A percentile compares a stretch with the other conserved stretches of the same genome.
Conservation (phyloP, 2,113 vertebrate genomes). For the Microtus richardsoni region DNA sequence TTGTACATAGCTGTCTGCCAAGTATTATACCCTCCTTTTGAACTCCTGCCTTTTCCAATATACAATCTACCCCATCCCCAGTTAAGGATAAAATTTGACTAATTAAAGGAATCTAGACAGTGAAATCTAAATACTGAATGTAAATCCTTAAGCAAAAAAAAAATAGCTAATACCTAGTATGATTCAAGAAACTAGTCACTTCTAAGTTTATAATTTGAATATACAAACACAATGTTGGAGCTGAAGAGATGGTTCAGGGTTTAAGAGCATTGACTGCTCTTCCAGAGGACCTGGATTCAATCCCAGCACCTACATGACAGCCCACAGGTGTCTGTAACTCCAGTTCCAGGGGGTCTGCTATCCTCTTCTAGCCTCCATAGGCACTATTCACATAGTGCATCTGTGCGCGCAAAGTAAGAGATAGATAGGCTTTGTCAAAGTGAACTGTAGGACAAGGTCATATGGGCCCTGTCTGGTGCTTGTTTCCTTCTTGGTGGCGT, state of each 20-base stretch:
- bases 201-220: not conserved
- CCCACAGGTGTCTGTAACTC: not conserved
- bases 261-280: not conserved
- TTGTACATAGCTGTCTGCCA: fast-evolving
- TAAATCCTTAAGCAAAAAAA: not conserved
- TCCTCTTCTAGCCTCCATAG: not conserved
- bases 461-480: not conserved
- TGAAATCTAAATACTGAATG: not conserved
- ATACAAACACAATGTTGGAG: not conserved
- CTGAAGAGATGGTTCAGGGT: not conserved
- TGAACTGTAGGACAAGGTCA: not conserved
- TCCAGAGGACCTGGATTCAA: not conserved
- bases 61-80: no score
- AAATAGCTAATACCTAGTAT: not conserved
- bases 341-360: not conserved
- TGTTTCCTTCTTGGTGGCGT: not conserved
- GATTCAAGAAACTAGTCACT: not conserved
- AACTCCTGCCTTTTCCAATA: not conserved
- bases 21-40: not conserved
- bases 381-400: not conserved
- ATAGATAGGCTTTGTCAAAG: not conserved
- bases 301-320: not conserved
- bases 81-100: not conserved
- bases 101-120: not conserved
- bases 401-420: not conserved